These are phyloP conservation scores for Machimus rusticus DNA, from an alignment of 2,888 invertebrate genomes.

Conservation along the genomic window DNA sequence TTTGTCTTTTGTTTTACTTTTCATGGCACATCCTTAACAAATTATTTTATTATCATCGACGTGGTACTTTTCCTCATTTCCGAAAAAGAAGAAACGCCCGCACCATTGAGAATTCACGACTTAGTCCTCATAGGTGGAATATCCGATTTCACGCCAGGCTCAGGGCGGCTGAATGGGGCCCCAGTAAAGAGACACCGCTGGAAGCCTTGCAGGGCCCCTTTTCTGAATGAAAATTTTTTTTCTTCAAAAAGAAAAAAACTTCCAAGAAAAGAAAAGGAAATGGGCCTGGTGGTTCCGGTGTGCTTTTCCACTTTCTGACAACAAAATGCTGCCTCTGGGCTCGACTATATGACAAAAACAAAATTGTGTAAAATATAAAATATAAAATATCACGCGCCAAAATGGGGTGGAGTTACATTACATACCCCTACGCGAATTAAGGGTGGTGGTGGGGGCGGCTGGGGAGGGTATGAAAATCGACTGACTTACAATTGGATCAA, in stretches of 20 bases:
- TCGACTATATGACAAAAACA: neutral
- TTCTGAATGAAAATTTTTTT: neutral
- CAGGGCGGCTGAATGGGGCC: neutral
- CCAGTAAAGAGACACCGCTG: neutral
- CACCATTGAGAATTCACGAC: neutral
- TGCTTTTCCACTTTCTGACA: neutral
- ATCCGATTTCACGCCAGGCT: constrained; percentile 11
- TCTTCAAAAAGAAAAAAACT: neutral
- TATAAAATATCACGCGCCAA: neutral
- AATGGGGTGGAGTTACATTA: neutral
- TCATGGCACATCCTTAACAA: neutral
- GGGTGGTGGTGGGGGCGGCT: neutral
- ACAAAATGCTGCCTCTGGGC: neutral
- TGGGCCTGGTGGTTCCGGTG: constrained; percentile 14
- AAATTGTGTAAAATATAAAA: neutral
- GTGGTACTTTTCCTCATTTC: neutral
- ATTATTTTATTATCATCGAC: neutral
- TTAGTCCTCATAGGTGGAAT: neutral
- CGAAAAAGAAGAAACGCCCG: neutral
- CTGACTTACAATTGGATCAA: constrained; percentile 25
- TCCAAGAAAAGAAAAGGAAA: neutral
- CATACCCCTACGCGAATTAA: neutral
- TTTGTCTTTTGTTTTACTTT: neutral
- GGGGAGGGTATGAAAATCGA: neutral
- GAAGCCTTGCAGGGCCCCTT: constrained; percentile 2